A percentile compares a stretch with the other conserved stretches of the same genome.
These are phyloP conservation scores for Nasua narica DNA, from an alignment of 2,797 vertebrate species.

Conservation along the genomic window DNA sequence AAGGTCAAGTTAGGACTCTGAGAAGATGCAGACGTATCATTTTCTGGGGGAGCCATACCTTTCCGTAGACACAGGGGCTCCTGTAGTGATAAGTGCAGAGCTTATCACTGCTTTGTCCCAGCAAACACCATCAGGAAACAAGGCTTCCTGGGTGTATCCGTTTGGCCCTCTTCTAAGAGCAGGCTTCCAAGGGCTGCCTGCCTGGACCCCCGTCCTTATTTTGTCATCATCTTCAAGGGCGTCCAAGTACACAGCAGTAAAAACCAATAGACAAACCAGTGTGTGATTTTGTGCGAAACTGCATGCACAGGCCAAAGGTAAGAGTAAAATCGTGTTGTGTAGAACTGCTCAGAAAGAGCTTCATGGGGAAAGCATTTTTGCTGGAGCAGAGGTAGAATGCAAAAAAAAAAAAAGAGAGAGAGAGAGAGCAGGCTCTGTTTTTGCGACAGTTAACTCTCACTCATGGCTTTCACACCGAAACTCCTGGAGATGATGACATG, in stretches of 20 bases:
- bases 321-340: background rate
- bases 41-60: background rate
- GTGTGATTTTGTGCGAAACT: background rate
- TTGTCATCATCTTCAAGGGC: background rate
- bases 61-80: background rate
- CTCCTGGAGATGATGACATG: background rate
- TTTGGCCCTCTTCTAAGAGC: background rate
- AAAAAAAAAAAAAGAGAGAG: too few species aligned
- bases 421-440: background rate
- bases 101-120: background rate
- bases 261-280: background rate
- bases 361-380: background rate
- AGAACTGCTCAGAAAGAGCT: background rate
- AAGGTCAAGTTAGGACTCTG: conserved; percentile 9
- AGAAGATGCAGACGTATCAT: background rate
- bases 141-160: background rate
- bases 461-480: background rate
- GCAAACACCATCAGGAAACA: background rate
- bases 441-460: background rate
- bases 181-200: background rate
- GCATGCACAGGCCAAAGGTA: background rate
- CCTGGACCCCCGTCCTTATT: background rate
- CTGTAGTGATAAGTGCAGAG: background rate
- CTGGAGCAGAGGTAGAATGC: background rate
- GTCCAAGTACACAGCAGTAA: background rate